Evolutionary conservation across 2,113 vertebrate species (phyloP).

Genomic region (Epinephelus fuscoguttatus): DNA sequence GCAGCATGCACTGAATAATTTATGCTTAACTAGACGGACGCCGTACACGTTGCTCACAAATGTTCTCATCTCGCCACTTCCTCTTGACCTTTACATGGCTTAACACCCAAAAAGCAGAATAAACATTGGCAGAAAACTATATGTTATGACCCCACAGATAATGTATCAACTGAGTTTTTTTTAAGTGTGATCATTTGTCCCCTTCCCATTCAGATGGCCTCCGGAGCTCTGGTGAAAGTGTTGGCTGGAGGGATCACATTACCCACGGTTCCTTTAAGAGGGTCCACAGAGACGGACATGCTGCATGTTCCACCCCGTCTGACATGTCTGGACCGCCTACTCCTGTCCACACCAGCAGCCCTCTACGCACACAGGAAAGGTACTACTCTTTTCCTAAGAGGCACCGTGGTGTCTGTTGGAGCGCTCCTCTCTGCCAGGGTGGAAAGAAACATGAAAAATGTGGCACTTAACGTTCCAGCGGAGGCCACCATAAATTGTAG

Average conservation of each 20-base stretch:
- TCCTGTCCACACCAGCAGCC: conserved; percentile 90
- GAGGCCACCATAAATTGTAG: no score
- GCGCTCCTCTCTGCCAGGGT: neutral
- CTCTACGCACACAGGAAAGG: conserved; percentile 88
- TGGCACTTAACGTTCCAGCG: no score
- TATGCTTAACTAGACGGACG: neutral
- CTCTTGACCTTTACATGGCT: neutral
- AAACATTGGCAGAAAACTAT: neutral
- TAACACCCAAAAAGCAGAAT: neutral
- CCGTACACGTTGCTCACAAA: conserved; percentile 25
- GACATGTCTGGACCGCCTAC: conserved; percentile 86
- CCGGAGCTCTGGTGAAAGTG: conserved; percentile 76
- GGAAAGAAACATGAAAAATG: neutral
- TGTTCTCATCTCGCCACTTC: neutral
- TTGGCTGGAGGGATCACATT: conserved; percentile 87
- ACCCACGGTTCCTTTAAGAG: conserved; percentile 84
- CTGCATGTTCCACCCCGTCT: conserved; percentile 81
- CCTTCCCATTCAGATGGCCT: conserved; percentile 70
- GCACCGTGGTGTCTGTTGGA: neutral
- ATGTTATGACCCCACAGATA: neutral
- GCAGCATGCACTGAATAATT: conserved; percentile 21
- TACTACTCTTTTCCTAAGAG: conserved; percentile 47
- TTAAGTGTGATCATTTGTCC: conserved; percentile 2
- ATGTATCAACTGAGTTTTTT: neutral
- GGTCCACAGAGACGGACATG: conserved; percentile 79